Base-by-base conservation (phyloP, 2,888 invertebrate genomes). In the Sclerodermus sp. region DNA sequence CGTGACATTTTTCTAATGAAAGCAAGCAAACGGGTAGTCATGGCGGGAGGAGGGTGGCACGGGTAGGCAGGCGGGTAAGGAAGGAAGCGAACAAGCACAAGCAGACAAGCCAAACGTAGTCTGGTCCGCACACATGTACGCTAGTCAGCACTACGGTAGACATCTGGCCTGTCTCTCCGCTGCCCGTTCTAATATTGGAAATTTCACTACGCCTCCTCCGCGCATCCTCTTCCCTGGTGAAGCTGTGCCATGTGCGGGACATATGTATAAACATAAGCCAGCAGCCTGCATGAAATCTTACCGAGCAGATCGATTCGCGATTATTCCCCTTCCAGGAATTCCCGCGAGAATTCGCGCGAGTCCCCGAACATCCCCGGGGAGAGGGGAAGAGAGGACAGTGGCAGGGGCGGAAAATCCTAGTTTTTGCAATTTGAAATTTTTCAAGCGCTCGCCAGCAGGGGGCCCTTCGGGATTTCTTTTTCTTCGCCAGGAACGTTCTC, bases 1-100 rank as follows among this genome's bases (percentile, higher is more conserved):
- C 72, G 74, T 73, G 76, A 77, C 76, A 76, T 76, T 77, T 77
- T 76, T 74, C 73, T 76, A 77, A 77, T 76, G 76, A 75, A 77
- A 73, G 70, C 71, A 67, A 70, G 71, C 67, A 68, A 74, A 71
- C 12, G 15, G 63, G 67, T 64, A 59, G 57, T 61, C 58, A n/a
- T n/a, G n/a, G n/a, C n/a, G n/a, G n/a, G n/a, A n/a, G 23, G 23
- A 3, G 23, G 8, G 23, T 5, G 8, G 8, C 3, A 8, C 23
- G 8, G 8, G 23, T 3, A 23, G 8, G 23, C 4, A 23, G 23
- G 23, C 23, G 8, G 8, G 23, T 5, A 23, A 23, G 3, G 23
- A 23, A 23, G 23, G 23, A 23, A 23, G 23, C 4, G 8, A 23
- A 8, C 4, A 23, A 23, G 8, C 4, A 23, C 4, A 23, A 23